A percentile compares a stretch with the other conserved stretches of the same genome.
phyloP scores from a whole-genome alignment of 1,140 invertebrate genomes.

The Cyclargus thomasi region DNA sequence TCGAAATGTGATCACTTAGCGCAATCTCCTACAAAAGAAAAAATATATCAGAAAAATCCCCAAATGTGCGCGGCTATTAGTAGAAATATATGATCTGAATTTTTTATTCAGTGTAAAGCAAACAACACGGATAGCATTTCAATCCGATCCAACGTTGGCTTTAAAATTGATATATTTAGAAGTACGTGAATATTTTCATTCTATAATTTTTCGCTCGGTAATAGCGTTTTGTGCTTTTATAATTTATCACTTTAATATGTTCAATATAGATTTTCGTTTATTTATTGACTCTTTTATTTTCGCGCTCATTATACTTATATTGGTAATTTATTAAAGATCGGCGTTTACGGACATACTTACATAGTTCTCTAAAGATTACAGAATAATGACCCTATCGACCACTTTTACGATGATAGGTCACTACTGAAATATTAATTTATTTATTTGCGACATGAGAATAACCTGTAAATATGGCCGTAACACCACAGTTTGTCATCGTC shows the following conservation, averaged over 20 bases:
- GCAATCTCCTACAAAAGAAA: slow-evolving; percentile 74
- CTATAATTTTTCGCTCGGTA: neutral
- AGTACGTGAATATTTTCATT: slow-evolving; percentile 1
- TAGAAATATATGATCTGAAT: slow-evolving; percentile 64
- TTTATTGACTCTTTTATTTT: neutral
- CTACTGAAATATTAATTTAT: neutral
- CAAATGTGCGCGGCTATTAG: slow-evolving; percentile 69
- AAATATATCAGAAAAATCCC: slow-evolving; percentile 61
- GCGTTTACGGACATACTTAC: neutral
- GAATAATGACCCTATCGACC: no score
- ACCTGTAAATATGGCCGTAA: slow-evolving; percentile 29
- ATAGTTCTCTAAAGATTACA: no score
- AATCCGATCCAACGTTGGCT: slow-evolving; percentile 12
- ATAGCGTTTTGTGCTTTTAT: neutral
- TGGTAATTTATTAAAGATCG: neutral
- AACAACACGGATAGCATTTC: slow-evolving; percentile 15
- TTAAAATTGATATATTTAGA: neutral
- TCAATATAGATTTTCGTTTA: neutral
- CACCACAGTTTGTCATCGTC: slow-evolving; percentile 36
- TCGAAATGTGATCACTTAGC: slow-evolving; percentile 75
- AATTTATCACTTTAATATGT: neutral
- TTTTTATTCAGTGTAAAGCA: slow-evolving; percentile 49
- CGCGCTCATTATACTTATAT: neutral
- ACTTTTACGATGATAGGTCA: neutral
- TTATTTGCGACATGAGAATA: slow-evolving; percentile 2